These are phyloP conservation scores for Manis crassicaudata DNA, from an alignment of 2,797 vertebrate genomes.

Conservation along the genomic window DNA sequence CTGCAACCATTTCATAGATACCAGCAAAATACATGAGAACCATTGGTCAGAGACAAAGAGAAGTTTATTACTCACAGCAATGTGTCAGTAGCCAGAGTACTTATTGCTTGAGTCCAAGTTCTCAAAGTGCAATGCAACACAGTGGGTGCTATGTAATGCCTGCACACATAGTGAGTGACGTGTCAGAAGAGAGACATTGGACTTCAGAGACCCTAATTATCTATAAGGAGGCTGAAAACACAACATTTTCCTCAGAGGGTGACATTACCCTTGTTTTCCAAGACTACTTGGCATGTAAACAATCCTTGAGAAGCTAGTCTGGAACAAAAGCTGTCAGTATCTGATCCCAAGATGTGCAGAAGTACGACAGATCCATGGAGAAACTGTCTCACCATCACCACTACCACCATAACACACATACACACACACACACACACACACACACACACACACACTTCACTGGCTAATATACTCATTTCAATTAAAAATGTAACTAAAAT, in stretches of 20 bases:
- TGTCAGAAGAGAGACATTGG: background rate
- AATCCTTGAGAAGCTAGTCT: background rate
- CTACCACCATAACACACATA: background rate
- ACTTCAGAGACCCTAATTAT: background rate
- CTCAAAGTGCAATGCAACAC: background rate
- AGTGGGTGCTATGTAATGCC: too few species aligned
- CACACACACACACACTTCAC: background rate
- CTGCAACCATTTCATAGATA: background rate
- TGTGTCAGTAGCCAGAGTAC: background rate
- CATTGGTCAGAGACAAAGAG: background rate
- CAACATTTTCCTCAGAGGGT: background rate
- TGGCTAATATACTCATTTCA: background rate
- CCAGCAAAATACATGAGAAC: background rate
- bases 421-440: background rate
- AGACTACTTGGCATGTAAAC: background rate
- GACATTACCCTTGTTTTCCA: background rate
- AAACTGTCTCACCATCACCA: background rate
- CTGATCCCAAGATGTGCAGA: background rate
- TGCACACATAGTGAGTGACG: background rate
- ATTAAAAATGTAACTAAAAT: background rate
- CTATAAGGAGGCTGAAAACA: background rate
- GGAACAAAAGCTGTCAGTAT: background rate
- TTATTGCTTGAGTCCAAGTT: background rate
- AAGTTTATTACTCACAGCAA: background rate
- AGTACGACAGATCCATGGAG: background rate